A percentile compares a stretch with the other conserved stretches of the same genome.
phyloP scores from a whole-genome alignment of 2,888 invertebrate species.

The Linhomoeus sp. region DNA sequence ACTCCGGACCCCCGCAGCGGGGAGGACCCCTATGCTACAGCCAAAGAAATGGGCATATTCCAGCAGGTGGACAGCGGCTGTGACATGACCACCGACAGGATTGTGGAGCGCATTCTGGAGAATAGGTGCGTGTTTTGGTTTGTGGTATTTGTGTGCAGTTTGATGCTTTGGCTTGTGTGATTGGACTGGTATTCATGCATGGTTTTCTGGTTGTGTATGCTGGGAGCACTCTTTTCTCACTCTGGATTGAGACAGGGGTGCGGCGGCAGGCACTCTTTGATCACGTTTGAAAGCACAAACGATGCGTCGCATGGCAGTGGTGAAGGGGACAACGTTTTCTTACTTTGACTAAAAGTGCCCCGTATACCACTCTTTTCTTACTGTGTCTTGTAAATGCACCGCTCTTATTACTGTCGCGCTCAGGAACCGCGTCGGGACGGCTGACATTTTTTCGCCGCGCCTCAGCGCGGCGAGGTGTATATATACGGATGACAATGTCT shows the following conservation, averaged over 20 bases:
- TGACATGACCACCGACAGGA: conserved; percentile 80
- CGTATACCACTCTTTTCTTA: too few species aligned
- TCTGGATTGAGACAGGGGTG: background rate
- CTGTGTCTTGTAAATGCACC: too few species aligned
- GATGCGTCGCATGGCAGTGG: too few species aligned
- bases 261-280: background rate
- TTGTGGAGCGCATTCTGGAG: conserved; percentile 79
- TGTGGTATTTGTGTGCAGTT: background rate
- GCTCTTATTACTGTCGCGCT: too few species aligned
- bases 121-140: conserved; percentile 41
- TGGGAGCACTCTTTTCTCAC: too few species aligned
- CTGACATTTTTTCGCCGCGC: too few species aligned
- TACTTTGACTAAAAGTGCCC: too few species aligned
- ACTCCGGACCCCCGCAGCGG: conserved; percentile 45
- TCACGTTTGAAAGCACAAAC: background rate
- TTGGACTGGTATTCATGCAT: background rate
- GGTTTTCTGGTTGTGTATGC: too few species aligned
- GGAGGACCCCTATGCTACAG: conserved; percentile 51
- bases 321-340: too few species aligned
- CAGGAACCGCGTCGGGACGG: too few species aligned
- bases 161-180: background rate
- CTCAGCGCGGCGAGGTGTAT: too few species aligned
- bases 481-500: too few species aligned
- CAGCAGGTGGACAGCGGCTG: conserved; percentile 55
- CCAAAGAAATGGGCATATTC: conserved; percentile 42